These are phyloP conservation scores for Poecile atricapillus DNA, from an alignment of 2,113 vertebrate genomes.

Conservation along the genomic window DNA sequence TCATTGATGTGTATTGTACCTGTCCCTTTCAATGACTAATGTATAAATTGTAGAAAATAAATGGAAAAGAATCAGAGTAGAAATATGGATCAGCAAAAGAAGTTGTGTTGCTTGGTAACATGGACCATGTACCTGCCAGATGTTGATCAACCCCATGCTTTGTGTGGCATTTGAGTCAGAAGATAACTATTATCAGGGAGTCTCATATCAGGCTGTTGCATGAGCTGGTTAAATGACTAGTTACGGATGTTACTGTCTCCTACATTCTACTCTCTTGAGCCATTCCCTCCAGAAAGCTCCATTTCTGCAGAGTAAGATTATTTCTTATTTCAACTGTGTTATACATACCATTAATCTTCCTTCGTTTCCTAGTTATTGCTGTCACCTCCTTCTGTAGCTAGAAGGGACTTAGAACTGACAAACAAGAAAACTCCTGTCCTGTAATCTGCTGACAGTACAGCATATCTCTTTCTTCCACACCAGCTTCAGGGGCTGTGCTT, in stretches of 20 bases:
- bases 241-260: neutral
- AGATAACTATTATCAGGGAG: neutral
- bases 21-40: neutral
- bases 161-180: neutral
- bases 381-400: neutral
- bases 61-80: neutral
- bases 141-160: neutral
- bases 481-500: neutral
- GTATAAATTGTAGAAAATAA: neutral
- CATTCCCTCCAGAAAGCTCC: neutral
- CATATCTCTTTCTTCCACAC: neutral
- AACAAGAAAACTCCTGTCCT: conserved; percentile 2
- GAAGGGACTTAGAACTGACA: neutral
- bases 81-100: neutral
- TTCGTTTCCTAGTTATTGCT: neutral
- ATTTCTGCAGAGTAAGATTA: neutral
- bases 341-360: conserved; percentile 9
- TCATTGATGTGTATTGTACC: neutral
- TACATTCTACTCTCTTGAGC: neutral
- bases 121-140: neutral
- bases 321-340: neutral
- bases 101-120: neutral
- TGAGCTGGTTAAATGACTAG: neutral
- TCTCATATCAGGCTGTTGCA: neutral
- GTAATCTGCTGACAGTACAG: conserved; percentile 7